A percentile compares a stretch with the other conserved stretches of the same genome.
phyloP scores from a whole-genome alignment of 2,113 vertebrate species.

The Menidia beryllina region DNA sequence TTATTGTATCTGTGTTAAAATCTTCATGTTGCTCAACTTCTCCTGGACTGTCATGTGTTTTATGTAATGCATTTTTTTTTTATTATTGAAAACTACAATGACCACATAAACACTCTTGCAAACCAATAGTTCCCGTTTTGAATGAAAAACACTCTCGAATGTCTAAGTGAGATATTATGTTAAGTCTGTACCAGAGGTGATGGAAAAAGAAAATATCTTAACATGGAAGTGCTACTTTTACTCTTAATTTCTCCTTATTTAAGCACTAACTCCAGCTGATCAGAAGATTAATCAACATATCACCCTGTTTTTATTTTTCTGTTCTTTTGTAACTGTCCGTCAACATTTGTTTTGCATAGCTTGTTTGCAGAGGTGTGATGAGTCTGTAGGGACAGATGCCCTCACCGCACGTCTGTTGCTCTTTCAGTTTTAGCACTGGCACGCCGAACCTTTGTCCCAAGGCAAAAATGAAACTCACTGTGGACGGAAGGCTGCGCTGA shows the following conservation, averaged over 20 bases:
- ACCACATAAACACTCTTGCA: no score
- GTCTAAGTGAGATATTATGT: neutral
- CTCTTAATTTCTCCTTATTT: neutral
- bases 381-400: constrained; percentile 55
- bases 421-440: constrained; percentile 40
- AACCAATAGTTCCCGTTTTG: no score
- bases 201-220: neutral
- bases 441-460: constrained; percentile 41
- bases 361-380: constrained; percentile 35
- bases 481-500: constrained; percentile 44
- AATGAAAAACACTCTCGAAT: neutral
- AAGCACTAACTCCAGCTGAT: neutral
- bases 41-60: no score
- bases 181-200: no score
- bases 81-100: no score
- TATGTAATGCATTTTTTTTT: no score
- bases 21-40: no score
- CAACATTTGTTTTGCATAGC: neutral
- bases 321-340: constrained; percentile 1
- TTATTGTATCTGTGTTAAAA: no score
- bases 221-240: neutral
- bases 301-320: no score
- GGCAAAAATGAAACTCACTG: constrained; percentile 45
- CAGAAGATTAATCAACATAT: neutral
- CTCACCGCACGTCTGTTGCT: constrained; percentile 50